phyloP scores from a whole-genome alignment of 30 jellyfish, hydroid and myxozoan species.

The Mastigias papua region DNA sequence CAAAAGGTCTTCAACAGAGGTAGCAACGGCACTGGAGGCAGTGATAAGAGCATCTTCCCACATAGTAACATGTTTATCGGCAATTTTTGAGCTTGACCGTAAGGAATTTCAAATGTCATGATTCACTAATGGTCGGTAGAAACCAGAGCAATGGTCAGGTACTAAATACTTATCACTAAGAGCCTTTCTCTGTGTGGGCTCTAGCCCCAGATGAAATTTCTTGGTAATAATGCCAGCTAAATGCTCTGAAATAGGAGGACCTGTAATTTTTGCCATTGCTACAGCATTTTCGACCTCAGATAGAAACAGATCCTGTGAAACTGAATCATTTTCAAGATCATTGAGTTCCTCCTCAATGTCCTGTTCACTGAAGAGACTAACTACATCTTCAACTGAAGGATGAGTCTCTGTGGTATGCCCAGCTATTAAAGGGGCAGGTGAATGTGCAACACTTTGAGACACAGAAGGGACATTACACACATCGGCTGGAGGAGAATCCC shows the following conservation, averaged over 20 bases:
- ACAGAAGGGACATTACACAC: background rate
- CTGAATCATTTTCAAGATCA: background rate
- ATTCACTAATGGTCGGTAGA: constrained; percentile 17
- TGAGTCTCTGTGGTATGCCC: constrained; percentile 11
- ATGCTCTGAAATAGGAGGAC: constrained; percentile 20
- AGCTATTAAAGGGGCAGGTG: constrained; percentile 14
- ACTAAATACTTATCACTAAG: constrained; percentile 4
- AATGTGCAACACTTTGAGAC: background rate
- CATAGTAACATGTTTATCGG: background rate
- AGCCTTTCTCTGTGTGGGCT: constrained; percentile 17
- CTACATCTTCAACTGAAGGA: background rate
- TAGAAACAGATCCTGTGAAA: background rate
- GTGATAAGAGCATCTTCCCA: constrained; percentile 21
- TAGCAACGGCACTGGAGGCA: constrained; percentile 31
- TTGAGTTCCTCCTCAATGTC: constrained; percentile 6
- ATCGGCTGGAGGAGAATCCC: background rate
- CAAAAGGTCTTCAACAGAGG: constrained; percentile 7
- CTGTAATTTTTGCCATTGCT: background rate
- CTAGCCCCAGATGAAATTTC: constrained; percentile 34
- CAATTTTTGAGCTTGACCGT: background rate
- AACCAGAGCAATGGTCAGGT: constrained; percentile 18
- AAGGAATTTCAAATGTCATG: constrained; percentile 3
- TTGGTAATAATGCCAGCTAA: background rate
- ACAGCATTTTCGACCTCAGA: background rate
- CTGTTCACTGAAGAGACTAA: constrained; percentile 1